Evolutionary conservation across 1,140 invertebrate species (phyloP).

Genomic region (Copidosoma floridanum): DNA sequence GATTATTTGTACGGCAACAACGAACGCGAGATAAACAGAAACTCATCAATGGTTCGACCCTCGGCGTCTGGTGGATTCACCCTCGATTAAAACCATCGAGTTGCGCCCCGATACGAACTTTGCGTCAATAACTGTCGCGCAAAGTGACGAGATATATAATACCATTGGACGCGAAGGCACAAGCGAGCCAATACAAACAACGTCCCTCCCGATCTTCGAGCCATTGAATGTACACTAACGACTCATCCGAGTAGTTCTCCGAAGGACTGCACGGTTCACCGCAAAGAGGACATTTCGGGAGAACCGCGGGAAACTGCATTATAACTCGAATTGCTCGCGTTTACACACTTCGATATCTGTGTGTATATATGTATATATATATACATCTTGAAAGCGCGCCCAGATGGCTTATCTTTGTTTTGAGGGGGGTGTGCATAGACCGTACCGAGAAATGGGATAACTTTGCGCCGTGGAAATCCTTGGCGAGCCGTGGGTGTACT

Average conservation of each 20-base stretch:
- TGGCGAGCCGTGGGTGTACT: neutral
- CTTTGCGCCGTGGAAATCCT: neutral
- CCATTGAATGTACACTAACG: slow-evolving; percentile 14
- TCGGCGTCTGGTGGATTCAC: too few relatives aligned
- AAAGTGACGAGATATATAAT: too few relatives aligned
- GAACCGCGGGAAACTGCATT: slow-evolving; percentile 11
- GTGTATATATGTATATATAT: neutral
- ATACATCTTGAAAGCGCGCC: neutral
- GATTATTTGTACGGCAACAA: too few relatives aligned
- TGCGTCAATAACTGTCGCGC: neutral
- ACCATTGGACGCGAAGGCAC: too few relatives aligned
- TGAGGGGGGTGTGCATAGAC: neutral
- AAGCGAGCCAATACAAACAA: neutral
- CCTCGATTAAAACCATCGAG: too few relatives aligned
- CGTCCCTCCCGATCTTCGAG: slow-evolving; percentile 3
- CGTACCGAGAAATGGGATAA: slow-evolving; percentile 7
- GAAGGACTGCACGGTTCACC: too few relatives aligned
- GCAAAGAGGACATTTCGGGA: neutral
- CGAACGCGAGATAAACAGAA: too few relatives aligned
- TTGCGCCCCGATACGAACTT: neutral
- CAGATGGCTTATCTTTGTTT: slow-evolving; percentile 15
- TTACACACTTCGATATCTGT: neutral
- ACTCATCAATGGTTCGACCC: too few relatives aligned
- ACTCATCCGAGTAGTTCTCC: slow-evolving; percentile 11
- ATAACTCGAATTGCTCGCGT: slow-evolving; percentile 13